A percentile compares a stretch with the other conserved stretches of the same genome.
Evolutionary conservation across 2,113 vertebrate genomes (phyloP).

Genomic region (Cariama cristata): DNA sequence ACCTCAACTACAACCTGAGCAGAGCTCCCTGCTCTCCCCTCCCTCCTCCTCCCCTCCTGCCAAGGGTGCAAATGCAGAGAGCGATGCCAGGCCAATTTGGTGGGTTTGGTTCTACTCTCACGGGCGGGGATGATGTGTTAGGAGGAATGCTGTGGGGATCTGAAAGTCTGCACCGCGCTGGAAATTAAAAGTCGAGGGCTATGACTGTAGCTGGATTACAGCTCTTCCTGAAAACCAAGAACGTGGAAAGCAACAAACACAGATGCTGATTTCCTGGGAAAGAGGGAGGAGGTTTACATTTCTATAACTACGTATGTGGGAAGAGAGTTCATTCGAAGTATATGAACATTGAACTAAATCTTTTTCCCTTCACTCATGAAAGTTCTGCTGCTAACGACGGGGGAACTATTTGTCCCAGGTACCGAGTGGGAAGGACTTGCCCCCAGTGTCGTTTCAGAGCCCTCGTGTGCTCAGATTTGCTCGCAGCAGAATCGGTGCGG

Average conservation of each 20-base stretch:
- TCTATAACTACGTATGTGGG: background rate
- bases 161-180: background rate
- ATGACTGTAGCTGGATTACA: background rate
- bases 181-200: background rate
- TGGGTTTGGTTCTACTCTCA: background rate
- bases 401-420: background rate
- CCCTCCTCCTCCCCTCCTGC: background rate
- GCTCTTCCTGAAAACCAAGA: background rate
- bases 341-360: background rate
- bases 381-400: background rate
- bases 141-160: background rate
- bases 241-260: background rate
- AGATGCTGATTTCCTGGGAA: background rate
- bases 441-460: background rate
- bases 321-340: background rate
- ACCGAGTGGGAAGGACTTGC: background rate
- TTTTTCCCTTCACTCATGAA: background rate
- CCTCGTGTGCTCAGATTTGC: background rate
- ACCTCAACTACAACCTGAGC: background rate
- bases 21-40: background rate
- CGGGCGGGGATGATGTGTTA: fast-evolving
- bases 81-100: fast-evolving
- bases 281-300: background rate
- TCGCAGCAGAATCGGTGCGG: background rate
- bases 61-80: background rate